phyloP scores from a whole-genome alignment of 2,113 vertebrate genomes.

The Mesembrinibis cayennensis region DNA sequence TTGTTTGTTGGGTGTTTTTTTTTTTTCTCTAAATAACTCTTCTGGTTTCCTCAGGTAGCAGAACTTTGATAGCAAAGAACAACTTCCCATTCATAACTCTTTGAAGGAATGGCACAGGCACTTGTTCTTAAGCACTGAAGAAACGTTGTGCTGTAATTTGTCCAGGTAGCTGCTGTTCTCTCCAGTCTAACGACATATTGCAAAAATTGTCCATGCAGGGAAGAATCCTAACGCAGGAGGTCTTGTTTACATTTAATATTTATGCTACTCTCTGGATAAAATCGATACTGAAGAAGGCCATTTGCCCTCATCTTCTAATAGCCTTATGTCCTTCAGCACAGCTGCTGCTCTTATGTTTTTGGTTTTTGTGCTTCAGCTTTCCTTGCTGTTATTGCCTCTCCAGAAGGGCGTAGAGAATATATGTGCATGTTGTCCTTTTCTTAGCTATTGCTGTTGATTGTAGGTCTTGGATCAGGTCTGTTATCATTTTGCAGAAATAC shows the following conservation, averaged over 20 bases:
- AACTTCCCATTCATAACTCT: background rate
- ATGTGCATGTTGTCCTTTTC: background rate
- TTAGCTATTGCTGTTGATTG: background rate
- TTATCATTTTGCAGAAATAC: background rate
- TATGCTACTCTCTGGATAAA: background rate
- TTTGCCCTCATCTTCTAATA: background rate
- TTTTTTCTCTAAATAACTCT: background rate
- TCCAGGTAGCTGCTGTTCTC: background rate
- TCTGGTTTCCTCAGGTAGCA: background rate
- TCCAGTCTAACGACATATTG: background rate
- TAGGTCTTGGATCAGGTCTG: background rate
- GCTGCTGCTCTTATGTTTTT: background rate
- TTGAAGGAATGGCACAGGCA: background rate
- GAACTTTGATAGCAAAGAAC: background rate
- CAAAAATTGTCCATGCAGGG: background rate
- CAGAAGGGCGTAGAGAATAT: accelerated
- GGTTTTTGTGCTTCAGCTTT: background rate
- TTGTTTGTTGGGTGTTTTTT: accelerated
- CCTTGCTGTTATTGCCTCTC: background rate
- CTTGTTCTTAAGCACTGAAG: background rate
- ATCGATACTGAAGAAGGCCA: background rate
- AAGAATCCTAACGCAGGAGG: background rate
- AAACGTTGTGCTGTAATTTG: background rate
- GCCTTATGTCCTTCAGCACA: background rate
- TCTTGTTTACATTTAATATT: background rate